Evolutionary conservation across 2,113 vertebrate species (phyloP).

Genomic region (Lasiurus borealis): DNA sequence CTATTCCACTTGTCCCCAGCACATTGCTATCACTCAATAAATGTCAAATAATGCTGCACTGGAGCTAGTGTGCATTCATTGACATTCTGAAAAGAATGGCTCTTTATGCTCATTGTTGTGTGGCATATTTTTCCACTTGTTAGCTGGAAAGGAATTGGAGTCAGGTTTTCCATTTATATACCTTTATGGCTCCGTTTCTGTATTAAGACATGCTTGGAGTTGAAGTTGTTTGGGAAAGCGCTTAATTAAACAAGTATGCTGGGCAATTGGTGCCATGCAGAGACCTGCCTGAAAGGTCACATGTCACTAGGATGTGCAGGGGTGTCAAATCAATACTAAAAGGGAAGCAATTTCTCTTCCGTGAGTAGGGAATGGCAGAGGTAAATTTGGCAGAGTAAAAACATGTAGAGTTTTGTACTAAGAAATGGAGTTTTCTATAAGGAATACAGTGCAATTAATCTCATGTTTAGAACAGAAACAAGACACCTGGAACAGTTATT

Average conservation of each 20-base stretch:
- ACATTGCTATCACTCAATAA: conserved; percentile 71
- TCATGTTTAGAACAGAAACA: not conserved
- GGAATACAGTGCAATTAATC: not conserved
- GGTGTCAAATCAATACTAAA: not conserved
- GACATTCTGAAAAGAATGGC: conserved; percentile 56
- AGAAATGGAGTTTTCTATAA: not conserved
- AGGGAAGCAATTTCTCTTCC: conserved; percentile 32
- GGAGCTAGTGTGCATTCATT: not conserved
- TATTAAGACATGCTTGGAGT: not conserved
- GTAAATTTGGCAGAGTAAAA: not conserved
- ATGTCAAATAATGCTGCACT: conserved; percentile 46
- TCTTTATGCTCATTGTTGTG: conserved; percentile 70
- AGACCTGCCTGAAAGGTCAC: not conserved
- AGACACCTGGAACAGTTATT: not conserved
- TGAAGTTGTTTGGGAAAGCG: conserved; percentile 49
- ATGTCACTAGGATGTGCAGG: not conserved
- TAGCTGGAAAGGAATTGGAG: conserved; percentile 43
- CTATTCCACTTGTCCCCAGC: not conserved
- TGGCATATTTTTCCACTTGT: conserved; percentile 57
- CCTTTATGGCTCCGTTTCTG: conserved; percentile 44
- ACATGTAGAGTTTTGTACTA: not conserved
- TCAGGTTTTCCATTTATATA: conserved; percentile 60
- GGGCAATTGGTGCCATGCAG: not conserved
- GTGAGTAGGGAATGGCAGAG: not conserved
- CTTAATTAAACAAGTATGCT: conserved; percentile 59